These are phyloP conservation scores for Scaptomyza montana DNA, from an alignment of 1,140 invertebrate species.

Conservation along the genomic window DNA sequence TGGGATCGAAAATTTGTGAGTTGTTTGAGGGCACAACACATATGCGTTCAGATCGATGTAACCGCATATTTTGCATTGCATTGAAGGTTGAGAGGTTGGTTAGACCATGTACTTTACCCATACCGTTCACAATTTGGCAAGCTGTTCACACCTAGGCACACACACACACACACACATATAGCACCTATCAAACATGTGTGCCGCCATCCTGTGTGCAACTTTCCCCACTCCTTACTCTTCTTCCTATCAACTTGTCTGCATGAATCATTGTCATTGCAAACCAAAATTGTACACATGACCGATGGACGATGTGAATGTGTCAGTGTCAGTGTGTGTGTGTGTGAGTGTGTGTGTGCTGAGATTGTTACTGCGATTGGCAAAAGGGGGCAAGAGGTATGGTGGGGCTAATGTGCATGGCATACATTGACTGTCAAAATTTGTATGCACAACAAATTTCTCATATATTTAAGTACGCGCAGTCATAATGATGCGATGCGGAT, in stretches of 20 bases:
- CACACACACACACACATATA: slow-evolving; percentile 3
- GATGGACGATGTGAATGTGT: slow-evolving; percentile 26
- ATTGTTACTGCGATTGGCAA: slow-evolving; percentile 15
- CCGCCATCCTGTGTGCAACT: background rate
- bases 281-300: slow-evolving; percentile 62
- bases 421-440: slow-evolving; percentile 72
- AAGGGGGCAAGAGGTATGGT: background rate
- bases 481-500: slow-evolving; percentile 71
- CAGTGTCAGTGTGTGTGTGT: slow-evolving; percentile 8
- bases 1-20: slow-evolving; percentile 32
- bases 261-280: slow-evolving; percentile 72
- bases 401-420: slow-evolving; percentile 65
- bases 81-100: background rate
- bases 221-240: background rate
- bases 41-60: slow-evolving; percentile 15
- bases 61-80: slow-evolving; percentile 41
- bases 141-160: slow-evolving; percentile 24
- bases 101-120: slow-evolving; percentile 15
- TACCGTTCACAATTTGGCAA: slow-evolving; percentile 22
- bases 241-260: slow-evolving; percentile 23
- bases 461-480: slow-evolving; percentile 69
- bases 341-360: slow-evolving; percentile 13
- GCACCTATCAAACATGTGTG: no score
- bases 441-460: slow-evolving; percentile 79
- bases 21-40: slow-evolving; percentile 9